A percentile compares a stretch with the other conserved stretches of the same genome.
Conservation (phyloP, 2,888 invertebrate genomes). For the Clepsis dumicolana region DNA sequence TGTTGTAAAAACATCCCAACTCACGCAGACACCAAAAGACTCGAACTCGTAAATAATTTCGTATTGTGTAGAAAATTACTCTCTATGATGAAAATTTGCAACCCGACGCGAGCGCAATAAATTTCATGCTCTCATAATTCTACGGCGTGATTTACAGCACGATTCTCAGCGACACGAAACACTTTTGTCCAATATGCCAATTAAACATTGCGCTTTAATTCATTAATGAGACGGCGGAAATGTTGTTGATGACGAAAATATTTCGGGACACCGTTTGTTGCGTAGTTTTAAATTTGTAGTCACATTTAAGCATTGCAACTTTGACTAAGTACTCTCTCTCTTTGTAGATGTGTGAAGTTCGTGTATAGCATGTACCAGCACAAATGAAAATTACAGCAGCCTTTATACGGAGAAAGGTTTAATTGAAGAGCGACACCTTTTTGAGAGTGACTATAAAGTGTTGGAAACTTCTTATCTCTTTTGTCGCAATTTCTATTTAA, state of each 20-base stretch:
- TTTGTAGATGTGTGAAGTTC: neutral
- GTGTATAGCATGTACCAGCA: neutral
- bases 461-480: neutral
- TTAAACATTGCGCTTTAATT: conserved; percentile 57
- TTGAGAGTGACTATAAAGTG: neutral
- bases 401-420: neutral
- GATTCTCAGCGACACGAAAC: conserved; percentile 65
- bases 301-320: neutral
- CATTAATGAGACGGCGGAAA: conserved; percentile 48
- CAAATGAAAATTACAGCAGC: neutral
- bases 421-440: neutral
- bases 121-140: conserved; percentile 80
- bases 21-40: conserved; percentile 27
- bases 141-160: conserved; percentile 74
- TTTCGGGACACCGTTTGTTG: neutral
- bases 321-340: neutral
- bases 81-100: conserved; percentile 75
- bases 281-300: neutral
- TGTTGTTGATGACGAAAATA: conserved; percentile 1
- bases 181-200: conserved; percentile 70
- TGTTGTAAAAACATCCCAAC: conserved; percentile 15
- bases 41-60: conserved; percentile 38
- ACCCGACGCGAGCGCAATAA: conserved; percentile 77
- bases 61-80: conserved; percentile 46
- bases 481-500: no score